Base-by-base conservation (phyloP, 1,140 invertebrate species). In the Drosophila novamexicana region DNA sequence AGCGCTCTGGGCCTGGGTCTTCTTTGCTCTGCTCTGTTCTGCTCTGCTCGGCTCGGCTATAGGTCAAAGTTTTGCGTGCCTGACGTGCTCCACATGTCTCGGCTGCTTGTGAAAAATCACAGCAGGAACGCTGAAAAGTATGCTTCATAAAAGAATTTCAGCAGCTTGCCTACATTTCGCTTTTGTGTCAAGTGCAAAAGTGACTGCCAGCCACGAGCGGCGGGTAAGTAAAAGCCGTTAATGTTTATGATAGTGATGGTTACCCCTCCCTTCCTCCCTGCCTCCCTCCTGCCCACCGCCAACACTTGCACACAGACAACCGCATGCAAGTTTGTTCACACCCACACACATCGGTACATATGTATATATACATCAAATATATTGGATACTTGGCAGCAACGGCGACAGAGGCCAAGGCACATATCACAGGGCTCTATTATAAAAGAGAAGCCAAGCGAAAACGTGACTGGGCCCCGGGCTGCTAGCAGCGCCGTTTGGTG, bases 181-280 rank as follows among this genome's bases (percentile, higher is more conserved):
- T 67, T 72, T 81, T 81, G 75, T 82, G 82, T 71, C 40, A 67
- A 78, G 65, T 77, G 79, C 49, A 58, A 82, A 73, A 67, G 71
- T 59, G 75, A 70, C 75, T 72, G 49, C 63, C 71, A 71, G 73
- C 72, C 67, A 75, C 14, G 64, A 50, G 75, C 72, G 63, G 39
- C 57, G 61, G 57, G 75, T 75, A 81, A 86, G 82, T 86, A 79
- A 86, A 79, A 88, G 82, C 79, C 77, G 82, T 88, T 86, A 79
- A 79, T 86, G 82, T 79, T 86, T 81, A 81, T 85, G 63, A 75
- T 75, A 81, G 66, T 72, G 75, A 78, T 76, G 69, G 78, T n/a
- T 49, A 10, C 52, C 59, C 37, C 79, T 18, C 57, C 34, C 42
- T 36, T 36, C 40, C 53, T 1, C 7, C 29, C 34, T 8, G 32